Base-by-base conservation (phyloP, 2,797 vertebrate genomes). In the Knipowitschia caucasica region DNA sequence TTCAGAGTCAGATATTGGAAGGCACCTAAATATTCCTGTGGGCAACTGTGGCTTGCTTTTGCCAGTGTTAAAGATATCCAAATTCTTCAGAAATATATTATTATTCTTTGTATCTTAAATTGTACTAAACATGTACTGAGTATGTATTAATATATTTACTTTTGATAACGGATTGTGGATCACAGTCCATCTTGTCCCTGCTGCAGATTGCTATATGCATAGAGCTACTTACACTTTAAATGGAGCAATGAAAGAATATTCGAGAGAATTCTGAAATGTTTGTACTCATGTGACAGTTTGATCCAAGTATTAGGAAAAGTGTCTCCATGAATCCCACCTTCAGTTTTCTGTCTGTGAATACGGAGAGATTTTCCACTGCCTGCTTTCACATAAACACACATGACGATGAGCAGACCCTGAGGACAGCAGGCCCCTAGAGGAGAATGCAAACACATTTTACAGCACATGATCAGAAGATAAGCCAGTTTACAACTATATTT, bases 301-400 rank as follows among this genome's bases (percentile, higher is more conserved):
- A 30, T 5, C 39, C 10, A 18, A 30, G 44, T 30, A 12, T 17
- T 18, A 12, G 26, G 26, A 30, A n/a, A 47, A 47, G 9, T 6
- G 44, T 14, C 15, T 47, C 27, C 17, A 30, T 47, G n/a, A 18
- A 20, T 47, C 25, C 12, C 31, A 23, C 47, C 34, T 30, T 18
- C 8, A 53, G n/a, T 53, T 60, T 73, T 42, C 11, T 69, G 68
- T 72, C 29, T 35, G 44, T 40, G 50, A 53, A 56, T 42, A 62
- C 3, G 62, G 46, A 66, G 63, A 76, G 51, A 17, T 77, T 78
- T 80, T 68, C 67, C 71, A 69, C 54, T 42, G 58, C 68, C 61
- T 67, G 56, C 56, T 55, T 71, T 68, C 43, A 40, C 51, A 57
- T 78, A 73, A 82, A 71, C 53, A 21, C 42, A 61, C 31, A 53